Conservation (phyloP, 1,140 invertebrate genomes). For the Rhizoglyphus robini region DNA sequence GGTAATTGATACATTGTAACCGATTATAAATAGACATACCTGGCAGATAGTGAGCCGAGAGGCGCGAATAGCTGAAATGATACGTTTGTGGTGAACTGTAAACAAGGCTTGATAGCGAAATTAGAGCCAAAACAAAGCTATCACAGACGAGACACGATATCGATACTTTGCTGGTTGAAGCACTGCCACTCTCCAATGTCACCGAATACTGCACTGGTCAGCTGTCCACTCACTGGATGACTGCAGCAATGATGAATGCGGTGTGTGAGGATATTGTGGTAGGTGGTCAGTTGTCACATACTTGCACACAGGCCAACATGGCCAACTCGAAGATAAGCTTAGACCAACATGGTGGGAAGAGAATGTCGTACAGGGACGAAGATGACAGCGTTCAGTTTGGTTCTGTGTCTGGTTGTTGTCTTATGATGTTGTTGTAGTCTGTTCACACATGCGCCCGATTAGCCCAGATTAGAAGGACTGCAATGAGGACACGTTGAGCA, state of each 20-base stretch:
- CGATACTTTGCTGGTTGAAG: no score
- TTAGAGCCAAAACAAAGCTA: background rate
- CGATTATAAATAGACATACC: slow-evolving; percentile 8
- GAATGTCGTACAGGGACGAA: no score
- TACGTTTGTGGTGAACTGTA: background rate
- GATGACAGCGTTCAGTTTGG: no score
- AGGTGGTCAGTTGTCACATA: no score
- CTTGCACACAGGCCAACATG: no score
- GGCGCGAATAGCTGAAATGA: background rate
- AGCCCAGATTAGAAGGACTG: background rate
- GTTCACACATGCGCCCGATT: slow-evolving; percentile 8
- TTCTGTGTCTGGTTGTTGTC: background rate
- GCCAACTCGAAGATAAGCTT: no score
- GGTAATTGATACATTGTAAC: slow-evolving; percentile 11
- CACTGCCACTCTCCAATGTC: no score
- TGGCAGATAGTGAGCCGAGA: background rate
- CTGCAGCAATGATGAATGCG: no score
- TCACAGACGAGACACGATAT: background rate
- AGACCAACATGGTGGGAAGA: no score
- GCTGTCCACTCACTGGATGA: no score
- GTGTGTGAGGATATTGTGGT: no score
- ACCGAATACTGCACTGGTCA: no score
- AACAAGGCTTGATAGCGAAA: background rate
- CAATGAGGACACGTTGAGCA: background rate
- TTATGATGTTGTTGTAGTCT: slow-evolving; percentile 3